Evolutionary conservation across 2,888 invertebrate genomes (phyloP), one percentile per base, ranked within the genome.

Genomic region (Pseudoips prasinana): DNA sequence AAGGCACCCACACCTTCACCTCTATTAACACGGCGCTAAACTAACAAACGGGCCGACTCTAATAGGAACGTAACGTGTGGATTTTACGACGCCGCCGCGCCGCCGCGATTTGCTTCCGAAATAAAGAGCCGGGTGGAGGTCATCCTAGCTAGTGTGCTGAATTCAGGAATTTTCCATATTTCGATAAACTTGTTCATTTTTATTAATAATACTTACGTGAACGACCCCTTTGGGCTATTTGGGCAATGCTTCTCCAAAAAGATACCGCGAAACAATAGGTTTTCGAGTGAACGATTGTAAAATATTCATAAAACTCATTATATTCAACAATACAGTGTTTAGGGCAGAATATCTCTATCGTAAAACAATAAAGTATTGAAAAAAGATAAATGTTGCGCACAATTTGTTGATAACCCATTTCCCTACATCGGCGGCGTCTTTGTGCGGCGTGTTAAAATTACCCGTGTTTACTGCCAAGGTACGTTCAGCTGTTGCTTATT

Each of bases 401-500:
- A 34, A 33, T 25, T 33, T n/a, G 20, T 5, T 54, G 70, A 71
- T 79, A 79, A 74, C 73, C 69, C 66, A 76, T 70, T 74, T 69
- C 52, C 64, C 58, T 54, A 65, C 51, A 54, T 60, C 40, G 39
- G 51, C 68, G 71, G 68, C 53, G 18, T 40, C 56, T 75, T 68
- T 73, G 60, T 53, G 36, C 25, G 30, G 44, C 50, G 50, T 46
- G 52, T 64, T 59, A 45, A 65, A 66, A 65, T 66, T 64, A 52
- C 42, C 40, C 46, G 27, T 33, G 42, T 57, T 62, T 54, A 20
- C 20, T n/a, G 14, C 14, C 5, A 14, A 20, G 7, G 20, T 20
- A 61, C 63, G 57, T 66, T 66, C 67, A 64, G 60, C 63, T 64
- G 60, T 39, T 46, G 62, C 77, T 77, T 82, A 79, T 78, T 74